Base-by-base conservation (phyloP, 2,797 vertebrate genomes). In the Avahi laniger region DNA sequence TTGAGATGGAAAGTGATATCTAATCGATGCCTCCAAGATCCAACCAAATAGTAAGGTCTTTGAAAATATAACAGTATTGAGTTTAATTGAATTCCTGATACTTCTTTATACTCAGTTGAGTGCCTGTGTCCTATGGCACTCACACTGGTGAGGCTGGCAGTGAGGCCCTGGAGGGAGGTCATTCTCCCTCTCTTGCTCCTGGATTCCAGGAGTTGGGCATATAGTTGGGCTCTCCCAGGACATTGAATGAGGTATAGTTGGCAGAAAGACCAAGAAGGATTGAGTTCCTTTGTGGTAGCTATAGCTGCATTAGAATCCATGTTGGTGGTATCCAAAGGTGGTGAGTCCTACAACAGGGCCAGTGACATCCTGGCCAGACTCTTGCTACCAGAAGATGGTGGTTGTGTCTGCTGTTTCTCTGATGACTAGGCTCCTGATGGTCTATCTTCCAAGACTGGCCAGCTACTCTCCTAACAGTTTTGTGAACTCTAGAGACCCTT, bases 1-100 rank as follows among this genome's bases (percentile, higher is more conserved):
- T 30, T 69, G 15, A 72, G 33, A 59, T 69, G 46, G 84, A 79
- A 73, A 72, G 28, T 93, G 63, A 91, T 96, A 96, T 96, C 79
- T 95, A 96, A 93, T 83, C 61, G 80, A 76, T 52, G 86, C 93
- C 96, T 96, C 96, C 73, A 95, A 97, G 97, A 97, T 65, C 24
- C 88, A 88, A 69, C 41, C 5, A 28, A 67, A 41, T 48, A 33
- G 15, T 28, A 43, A 38, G n/a, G 46, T 50, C n/a, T 43, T 63
- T 76, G 41, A 88, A 33, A 50, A 82, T 4, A n/a, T 26, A 24
- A 57, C 4, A 52, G 30, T 30, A 50, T 35, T 69, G 35, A 38
- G 18, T 35, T 52, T 70, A 28, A 38, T 33, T 92, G 41, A 69
- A 57, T 78, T 61, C 18, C 57, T 52, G 6, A 15, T 54, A 69